Evolutionary conservation across 2,113 vertebrate species (phyloP).

Genomic region (Podocnemis expansa): DNA sequence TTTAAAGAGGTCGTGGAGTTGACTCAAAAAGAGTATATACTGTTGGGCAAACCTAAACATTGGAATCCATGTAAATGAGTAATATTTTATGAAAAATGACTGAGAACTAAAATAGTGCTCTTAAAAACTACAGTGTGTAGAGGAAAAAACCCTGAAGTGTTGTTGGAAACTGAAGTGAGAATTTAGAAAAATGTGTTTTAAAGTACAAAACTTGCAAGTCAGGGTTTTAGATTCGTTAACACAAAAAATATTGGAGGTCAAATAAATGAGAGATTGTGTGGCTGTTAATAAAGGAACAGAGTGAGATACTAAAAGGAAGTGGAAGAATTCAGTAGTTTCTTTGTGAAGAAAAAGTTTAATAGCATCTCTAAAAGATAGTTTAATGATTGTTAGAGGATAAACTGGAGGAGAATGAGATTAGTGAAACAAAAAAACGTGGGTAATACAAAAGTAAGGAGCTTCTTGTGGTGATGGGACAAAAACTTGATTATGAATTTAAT

Average conservation of each 20-base stretch:
- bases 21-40: neutral
- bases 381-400: neutral
- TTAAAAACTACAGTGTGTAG: neutral
- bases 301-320: neutral
- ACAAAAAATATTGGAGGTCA: neutral
- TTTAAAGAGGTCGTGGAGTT: neutral
- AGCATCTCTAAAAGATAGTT: neutral
- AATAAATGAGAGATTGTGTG: neutral
- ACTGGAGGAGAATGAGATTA: neutral
- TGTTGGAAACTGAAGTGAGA: neutral
- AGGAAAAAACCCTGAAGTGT: neutral
- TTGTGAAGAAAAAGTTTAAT: neutral
- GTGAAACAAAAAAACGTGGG: neutral
- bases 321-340: neutral
- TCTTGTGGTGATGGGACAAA: neutral
- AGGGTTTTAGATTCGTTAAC: neutral
- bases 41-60: neutral
- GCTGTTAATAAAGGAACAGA: neutral
- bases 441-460: neutral
- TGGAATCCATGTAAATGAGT: neutral
- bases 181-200: neutral
- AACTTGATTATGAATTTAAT: neutral
- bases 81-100: neutral
- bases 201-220: rapidly evolving
- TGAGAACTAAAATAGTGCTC: neutral